Percentiles rank a stretch among this genome's conserved stretches.
These are phyloP conservation scores for Drosophila affinis DNA, from an alignment of 2,888 invertebrate species.

Conservation along the genomic window DNA sequence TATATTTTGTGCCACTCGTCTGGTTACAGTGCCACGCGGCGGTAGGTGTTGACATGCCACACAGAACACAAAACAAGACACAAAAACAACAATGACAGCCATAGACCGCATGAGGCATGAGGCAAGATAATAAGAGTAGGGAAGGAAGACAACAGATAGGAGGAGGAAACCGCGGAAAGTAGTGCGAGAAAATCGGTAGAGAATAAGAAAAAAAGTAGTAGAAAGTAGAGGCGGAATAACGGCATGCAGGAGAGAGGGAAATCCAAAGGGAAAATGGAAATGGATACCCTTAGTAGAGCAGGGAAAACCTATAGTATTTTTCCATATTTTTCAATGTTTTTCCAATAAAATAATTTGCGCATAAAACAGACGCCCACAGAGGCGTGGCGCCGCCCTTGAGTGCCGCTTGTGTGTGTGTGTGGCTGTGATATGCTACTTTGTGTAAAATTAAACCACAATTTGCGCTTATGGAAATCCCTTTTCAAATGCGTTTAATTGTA, in stretches of 20 bases:
- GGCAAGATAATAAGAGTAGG: neutral
- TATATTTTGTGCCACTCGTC: neutral
- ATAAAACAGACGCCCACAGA: slow-evolving; percentile 28
- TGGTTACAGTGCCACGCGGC: neutral
- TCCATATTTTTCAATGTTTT: slow-evolving; percentile 30
- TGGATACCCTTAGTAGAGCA: neutral
- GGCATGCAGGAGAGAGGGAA: neutral
- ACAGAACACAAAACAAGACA: slow-evolving; percentile 11
- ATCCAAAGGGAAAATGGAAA: neutral
- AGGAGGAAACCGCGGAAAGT: neutral
- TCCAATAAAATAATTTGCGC: neutral
- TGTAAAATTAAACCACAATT: slow-evolving; percentile 1
- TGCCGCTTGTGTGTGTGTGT: neutral
- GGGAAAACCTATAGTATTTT: neutral
- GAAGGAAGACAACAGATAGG: neutral
- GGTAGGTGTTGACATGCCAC: slow-evolving; percentile 29
- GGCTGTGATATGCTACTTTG: slow-evolving; percentile 12
- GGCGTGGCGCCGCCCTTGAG: slow-evolving; percentile 9
- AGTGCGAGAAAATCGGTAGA: neutral
- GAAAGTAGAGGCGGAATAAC: neutral
- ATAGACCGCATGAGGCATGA: neutral
- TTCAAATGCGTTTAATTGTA: slow-evolving; percentile 13
- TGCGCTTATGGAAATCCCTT: slow-evolving; percentile 13
- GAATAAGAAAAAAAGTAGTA: neutral
- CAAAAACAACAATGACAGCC: neutral